Conservation (phyloP, 2,797 vertebrate genomes). For the Pseudochaenichthys georgianus region DNA sequence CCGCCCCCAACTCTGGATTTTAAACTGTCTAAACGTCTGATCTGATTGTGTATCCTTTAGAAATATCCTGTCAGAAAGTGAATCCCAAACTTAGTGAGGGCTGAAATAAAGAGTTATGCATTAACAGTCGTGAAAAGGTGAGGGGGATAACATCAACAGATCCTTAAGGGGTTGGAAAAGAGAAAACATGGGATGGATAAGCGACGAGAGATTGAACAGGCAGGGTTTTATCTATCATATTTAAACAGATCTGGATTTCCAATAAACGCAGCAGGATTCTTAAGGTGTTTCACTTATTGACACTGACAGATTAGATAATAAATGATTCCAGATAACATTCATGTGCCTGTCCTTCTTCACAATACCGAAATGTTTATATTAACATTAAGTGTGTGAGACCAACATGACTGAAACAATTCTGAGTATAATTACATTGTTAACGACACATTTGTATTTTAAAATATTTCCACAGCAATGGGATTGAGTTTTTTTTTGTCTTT, state of each 20-base stretch:
- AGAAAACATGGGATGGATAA: background rate
- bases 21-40: background rate
- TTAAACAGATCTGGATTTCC: constrained; percentile 26
- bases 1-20: background rate
- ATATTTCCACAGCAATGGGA: background rate
- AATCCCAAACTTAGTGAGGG: background rate
- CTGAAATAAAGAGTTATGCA: background rate
- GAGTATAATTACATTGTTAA: background rate
- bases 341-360: background rate
- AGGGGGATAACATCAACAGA: background rate
- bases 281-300: constrained; percentile 9
- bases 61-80: constrained; percentile 3
- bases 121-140: background rate
- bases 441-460: background rate
- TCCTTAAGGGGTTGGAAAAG: background rate
- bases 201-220: background rate
- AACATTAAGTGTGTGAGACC: background rate
- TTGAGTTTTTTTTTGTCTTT: background rate
- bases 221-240: constrained; percentile 2
- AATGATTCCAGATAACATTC: background rate
- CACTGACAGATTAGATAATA: background rate
- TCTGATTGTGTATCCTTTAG: background rate
- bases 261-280: background rate
- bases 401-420: background rate
- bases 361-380: background rate